phyloP scores from a whole-genome alignment of 2,888 invertebrate genomes.

The Dryomyza anilis region DNA sequence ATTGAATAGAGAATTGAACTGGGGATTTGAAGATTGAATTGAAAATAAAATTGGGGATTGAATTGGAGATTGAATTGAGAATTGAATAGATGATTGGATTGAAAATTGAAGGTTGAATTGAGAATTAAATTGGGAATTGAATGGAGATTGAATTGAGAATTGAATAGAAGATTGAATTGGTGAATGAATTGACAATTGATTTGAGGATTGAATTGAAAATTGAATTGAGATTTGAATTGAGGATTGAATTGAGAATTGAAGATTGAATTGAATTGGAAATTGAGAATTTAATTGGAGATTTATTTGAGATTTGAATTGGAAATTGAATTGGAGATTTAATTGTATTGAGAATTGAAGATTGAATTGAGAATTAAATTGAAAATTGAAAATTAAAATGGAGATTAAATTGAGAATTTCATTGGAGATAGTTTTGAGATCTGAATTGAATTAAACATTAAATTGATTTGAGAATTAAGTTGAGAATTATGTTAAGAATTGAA shows the following conservation, averaged over 20 bases:
- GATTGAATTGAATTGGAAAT: neutral
- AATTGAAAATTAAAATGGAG: no score
- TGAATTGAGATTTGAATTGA: neutral
- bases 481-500: neutral
- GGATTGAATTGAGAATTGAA: neutral
- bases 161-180: neutral
- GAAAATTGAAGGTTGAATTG: no score
- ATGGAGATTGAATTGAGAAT: neutral
- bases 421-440: neutral
- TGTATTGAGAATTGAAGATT: neutral
- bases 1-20: no score
- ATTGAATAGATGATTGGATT: no score
- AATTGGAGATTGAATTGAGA: no score
- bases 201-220: neutral
- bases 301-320: neutral
- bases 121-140: neutral
- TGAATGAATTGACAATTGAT: neutral
- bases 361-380: neutral
- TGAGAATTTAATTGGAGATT: neutral
- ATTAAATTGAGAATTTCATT: neutral
- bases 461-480: neutral
- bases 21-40: no score
- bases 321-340: neutral
- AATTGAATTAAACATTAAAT: neutral
- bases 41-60: no score